Evolutionary conservation across 2,113 vertebrate genomes (phyloP).

Genomic region (Porphyrio hochstetteri): DNA sequence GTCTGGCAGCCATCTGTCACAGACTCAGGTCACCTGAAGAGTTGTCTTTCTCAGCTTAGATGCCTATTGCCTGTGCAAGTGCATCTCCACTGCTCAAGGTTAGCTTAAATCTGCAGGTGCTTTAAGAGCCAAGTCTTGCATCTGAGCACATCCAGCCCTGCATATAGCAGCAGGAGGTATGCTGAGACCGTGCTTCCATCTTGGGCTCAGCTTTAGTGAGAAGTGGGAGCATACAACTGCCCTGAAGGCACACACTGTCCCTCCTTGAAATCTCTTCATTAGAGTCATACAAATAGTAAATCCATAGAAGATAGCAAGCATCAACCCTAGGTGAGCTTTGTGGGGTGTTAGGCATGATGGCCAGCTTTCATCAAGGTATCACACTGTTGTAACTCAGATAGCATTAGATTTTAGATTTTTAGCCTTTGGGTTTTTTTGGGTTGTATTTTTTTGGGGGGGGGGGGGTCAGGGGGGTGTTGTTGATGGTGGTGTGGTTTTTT

Average conservation of each 20-base stretch:
- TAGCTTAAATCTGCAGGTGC: not conserved
- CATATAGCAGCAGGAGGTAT: not conserved
- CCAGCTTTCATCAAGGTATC: not conserved
- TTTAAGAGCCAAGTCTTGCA: not conserved
- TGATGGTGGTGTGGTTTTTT: not conserved
- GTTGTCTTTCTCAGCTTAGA: not conserved
- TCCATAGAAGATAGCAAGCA: not conserved
- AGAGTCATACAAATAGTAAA: not conserved
- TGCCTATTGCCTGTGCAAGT: not conserved
- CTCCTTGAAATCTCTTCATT: not conserved
- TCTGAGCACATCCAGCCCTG: not conserved
- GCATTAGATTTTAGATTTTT: not conserved
- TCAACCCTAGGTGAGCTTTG: not conserved
- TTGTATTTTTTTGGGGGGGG: too few relatives aligned
- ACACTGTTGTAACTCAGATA: not conserved
- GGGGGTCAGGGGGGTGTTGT: too few relatives aligned
- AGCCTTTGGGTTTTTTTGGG: not conserved
- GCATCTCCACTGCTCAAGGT: not conserved
- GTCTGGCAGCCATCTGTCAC: not conserved
- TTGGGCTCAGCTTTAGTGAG: not conserved
- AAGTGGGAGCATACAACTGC: not conserved
- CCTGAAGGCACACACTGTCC: not conserved
- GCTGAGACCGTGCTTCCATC: not conserved
- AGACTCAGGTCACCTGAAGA: not conserved
- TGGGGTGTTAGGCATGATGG: not conserved